These are phyloP conservation scores for Plagodis dolabraria DNA, from an alignment of 2,888 invertebrate genomes.

Conservation along the genomic window DNA sequence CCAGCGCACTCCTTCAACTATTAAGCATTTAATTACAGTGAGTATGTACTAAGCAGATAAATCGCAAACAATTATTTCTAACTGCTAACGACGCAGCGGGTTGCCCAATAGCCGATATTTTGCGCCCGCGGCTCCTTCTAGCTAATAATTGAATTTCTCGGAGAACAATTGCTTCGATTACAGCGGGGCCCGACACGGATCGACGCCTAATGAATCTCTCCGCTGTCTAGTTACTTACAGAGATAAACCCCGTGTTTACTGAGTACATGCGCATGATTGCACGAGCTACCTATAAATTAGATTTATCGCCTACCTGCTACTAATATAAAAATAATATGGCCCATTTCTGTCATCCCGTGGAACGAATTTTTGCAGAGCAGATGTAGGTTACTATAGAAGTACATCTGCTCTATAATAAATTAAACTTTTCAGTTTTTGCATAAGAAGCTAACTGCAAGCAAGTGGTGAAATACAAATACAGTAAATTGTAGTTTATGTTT, in stretches of 20 bases:
- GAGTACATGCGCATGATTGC: constrained; percentile 81
- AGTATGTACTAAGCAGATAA: constrained; percentile 62
- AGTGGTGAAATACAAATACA: background rate
- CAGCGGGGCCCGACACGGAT: constrained; percentile 75
- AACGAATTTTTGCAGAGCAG: constrained; percentile 22
- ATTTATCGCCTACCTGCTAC: constrained; percentile 62
- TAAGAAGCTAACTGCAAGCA: background rate
- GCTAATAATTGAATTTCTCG: constrained; percentile 81
- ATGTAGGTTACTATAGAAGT: background rate
- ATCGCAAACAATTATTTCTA: constrained; percentile 77
- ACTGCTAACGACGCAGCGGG: constrained; percentile 69
- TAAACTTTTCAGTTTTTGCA: background rate
- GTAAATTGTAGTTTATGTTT: no score
- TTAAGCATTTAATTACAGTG: constrained; percentile 78
- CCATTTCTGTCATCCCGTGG: constrained; percentile 22
- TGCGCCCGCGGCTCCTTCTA: constrained; percentile 57
- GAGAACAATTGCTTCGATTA: constrained; percentile 84
- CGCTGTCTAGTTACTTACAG: constrained; percentile 81
- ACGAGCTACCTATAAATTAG: constrained; percentile 81
- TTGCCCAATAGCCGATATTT: constrained; percentile 73
- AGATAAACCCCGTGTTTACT: constrained; percentile 82
- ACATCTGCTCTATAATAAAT: constrained; percentile 10
- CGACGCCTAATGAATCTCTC: constrained; percentile 83
- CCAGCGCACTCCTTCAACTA: constrained; percentile 72
- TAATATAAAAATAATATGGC: constrained; percentile 40